These are phyloP conservation scores for Dendropsophus ebraccatus DNA, from an alignment of 2,113 vertebrate genomes.

Conservation along the genomic window DNA sequence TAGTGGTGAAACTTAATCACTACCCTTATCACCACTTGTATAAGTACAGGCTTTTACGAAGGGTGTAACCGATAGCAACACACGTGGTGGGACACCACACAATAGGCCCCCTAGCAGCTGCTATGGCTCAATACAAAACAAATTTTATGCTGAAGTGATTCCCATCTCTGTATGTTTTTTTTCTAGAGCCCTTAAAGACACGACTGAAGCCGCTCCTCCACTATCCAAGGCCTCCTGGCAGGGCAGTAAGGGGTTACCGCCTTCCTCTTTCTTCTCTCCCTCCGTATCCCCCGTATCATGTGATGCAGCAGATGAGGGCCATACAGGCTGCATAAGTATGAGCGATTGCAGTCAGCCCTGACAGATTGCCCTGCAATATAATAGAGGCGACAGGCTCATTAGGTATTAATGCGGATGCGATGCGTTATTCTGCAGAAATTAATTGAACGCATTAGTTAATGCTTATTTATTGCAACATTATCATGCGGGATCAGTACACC, in stretches of 20 bases:
- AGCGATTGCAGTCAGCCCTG: constrained; percentile 28
- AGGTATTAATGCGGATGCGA: constrained; percentile 54
- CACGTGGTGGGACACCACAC: too few species aligned
- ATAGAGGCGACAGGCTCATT: constrained; percentile 55
- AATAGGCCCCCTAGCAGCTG: too few species aligned
- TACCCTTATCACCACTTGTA: too few species aligned
- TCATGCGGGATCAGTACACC: constrained; percentile 56
- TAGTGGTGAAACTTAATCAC: too few species aligned
- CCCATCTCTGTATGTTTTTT: too few species aligned
- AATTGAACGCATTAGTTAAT: constrained; percentile 58
- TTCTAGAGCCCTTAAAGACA: too few species aligned
- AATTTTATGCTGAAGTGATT: too few species aligned
- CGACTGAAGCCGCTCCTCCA: too few species aligned
- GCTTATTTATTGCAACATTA: constrained; percentile 57
- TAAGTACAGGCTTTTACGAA: too few species aligned
- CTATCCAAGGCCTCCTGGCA: too few species aligned
- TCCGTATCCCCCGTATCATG: neutral
- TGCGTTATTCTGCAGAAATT: constrained; percentile 55
- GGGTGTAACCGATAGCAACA: too few species aligned
- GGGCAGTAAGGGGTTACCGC: constrained; percentile 7
- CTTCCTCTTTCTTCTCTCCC: constrained; percentile 17
- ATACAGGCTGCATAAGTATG: constrained; percentile 39
- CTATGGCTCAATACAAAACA: too few species aligned
- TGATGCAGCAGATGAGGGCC: constrained; percentile 28
- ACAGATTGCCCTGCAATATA: constrained; percentile 50